These are phyloP conservation scores for Antedon mediterranea DNA, from an alignment of 53 echinoderm and acorn worm species.

Conservation along the genomic window DNA sequence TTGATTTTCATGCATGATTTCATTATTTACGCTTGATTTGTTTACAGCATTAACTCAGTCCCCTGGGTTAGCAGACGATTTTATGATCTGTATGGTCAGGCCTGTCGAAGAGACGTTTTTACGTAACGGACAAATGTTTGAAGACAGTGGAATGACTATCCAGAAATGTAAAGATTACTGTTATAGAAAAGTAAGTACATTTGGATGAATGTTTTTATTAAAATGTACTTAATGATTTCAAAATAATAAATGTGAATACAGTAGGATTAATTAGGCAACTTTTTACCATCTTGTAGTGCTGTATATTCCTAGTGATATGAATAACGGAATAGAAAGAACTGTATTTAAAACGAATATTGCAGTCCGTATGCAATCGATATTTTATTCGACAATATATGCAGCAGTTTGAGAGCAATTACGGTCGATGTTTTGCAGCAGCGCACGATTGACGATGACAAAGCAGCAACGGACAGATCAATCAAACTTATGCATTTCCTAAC, in stretches of 20 bases:
- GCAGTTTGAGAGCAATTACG: background rate
- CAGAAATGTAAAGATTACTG: conserved; percentile 27
- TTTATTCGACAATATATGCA: background rate
- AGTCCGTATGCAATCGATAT: too few relatives aligned
- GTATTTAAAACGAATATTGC: too few relatives aligned
- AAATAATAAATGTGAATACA: too few relatives aligned
- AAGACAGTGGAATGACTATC: conserved; percentile 35
- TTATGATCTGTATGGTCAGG: conserved; percentile 49
- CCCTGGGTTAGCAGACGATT: conserved; percentile 41
- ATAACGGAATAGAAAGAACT: too few relatives aligned
- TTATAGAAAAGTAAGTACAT: conserved; percentile 21
- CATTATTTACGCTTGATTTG: background rate
- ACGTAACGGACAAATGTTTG: conserved; percentile 9
- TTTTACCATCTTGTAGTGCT: too few relatives aligned
- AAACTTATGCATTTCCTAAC: background rate
- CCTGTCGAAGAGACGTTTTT: conserved; percentile 13
- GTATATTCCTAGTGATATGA: too few relatives aligned
- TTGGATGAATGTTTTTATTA: too few relatives aligned
- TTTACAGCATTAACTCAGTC: conserved; percentile 10
- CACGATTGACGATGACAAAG: background rate
- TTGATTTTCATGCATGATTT: background rate
- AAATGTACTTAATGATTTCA: too few relatives aligned
- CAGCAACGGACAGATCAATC: background rate
- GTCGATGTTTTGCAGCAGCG: background rate
- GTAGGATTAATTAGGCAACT: too few relatives aligned